Evolutionary conservation across 1,140 invertebrate genomes (phyloP).

Genomic region (Octopus sinensis): DNA sequence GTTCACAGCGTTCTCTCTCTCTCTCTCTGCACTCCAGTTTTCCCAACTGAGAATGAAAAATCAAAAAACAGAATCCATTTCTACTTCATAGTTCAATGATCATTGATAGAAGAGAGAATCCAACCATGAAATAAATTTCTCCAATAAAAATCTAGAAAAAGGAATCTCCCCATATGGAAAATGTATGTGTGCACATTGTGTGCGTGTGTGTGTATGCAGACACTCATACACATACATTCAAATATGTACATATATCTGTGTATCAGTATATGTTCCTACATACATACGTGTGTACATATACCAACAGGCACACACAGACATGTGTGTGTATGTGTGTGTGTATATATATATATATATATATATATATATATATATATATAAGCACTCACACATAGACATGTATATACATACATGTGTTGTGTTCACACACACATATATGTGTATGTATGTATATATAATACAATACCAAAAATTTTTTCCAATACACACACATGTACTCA

Average conservation of each 20-base stretch:
- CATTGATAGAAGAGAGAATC: too few relatives aligned
- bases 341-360: background rate
- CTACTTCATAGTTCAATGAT: too few relatives aligned
- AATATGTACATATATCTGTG: background rate
- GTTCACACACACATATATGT: background rate
- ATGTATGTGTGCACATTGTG: background rate
- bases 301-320: background rate
- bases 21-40: too few relatives aligned
- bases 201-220: background rate
- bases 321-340: background rate
- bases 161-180: too few relatives aligned
- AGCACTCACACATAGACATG: background rate
- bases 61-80: too few relatives aligned
- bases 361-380: slow-evolving; percentile 9
- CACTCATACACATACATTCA: background rate
- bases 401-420: background rate
- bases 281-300: background rate
- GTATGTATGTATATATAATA: background rate
- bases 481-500: background rate
- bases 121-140: too few relatives aligned
- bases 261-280: background rate
- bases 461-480: too few relatives aligned
- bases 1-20: background rate
- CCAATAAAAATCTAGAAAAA: background rate
- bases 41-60: too few relatives aligned